Evolutionary conservation across 1,140 invertebrate genomes (phyloP).

Genomic region (Drosophila mauritiana): DNA sequence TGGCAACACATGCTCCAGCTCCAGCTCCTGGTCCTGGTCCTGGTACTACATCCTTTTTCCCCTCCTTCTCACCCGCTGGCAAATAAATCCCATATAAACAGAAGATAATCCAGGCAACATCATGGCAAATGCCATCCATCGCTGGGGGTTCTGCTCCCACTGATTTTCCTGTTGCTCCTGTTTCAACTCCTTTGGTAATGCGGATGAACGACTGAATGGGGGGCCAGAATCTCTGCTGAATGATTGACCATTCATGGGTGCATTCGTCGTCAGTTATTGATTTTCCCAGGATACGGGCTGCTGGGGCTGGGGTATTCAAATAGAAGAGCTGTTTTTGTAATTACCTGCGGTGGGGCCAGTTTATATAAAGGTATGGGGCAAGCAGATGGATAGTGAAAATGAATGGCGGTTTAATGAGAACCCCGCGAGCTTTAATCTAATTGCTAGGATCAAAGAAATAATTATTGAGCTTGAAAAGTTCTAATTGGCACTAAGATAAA

Average conservation of each 20-base stretch:
- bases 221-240: slow-evolving; percentile 8
- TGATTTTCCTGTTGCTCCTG: slow-evolving; percentile 17
- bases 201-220: slow-evolving; percentile 36
- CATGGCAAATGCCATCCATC: slow-evolving; percentile 68
- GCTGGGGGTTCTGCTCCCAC: slow-evolving; percentile 24
- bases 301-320: slow-evolving; percentile 33
- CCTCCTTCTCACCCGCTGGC: slow-evolving; percentile 8
- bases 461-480: neutral
- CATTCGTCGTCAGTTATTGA: slow-evolving; percentile 46
- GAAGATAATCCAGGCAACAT: slow-evolving; percentile 76
- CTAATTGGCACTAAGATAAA: neutral
- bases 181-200: slow-evolving; percentile 23
- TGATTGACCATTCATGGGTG: slow-evolving; percentile 51
- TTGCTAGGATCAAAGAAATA: slow-evolving; percentile 24
- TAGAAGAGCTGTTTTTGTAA: slow-evolving; percentile 67
- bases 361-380: slow-evolving; percentile 10
- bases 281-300: slow-evolving; percentile 21
- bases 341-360: slow-evolving; percentile 38
- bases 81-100: slow-evolving; percentile 82
- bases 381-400: slow-evolving; percentile 11
- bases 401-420: slow-evolving; percentile 24
- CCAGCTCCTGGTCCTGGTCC: too few species aligned
- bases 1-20: slow-evolving; percentile 60
- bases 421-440: slow-evolving; percentile 7
- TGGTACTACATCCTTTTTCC: neutral